Percentiles rank a stretch among this genome's conserved stretches.
Evolutionary conservation across 2,888 invertebrate genomes (phyloP).

Genomic region (Hyalella azteca): DNA sequence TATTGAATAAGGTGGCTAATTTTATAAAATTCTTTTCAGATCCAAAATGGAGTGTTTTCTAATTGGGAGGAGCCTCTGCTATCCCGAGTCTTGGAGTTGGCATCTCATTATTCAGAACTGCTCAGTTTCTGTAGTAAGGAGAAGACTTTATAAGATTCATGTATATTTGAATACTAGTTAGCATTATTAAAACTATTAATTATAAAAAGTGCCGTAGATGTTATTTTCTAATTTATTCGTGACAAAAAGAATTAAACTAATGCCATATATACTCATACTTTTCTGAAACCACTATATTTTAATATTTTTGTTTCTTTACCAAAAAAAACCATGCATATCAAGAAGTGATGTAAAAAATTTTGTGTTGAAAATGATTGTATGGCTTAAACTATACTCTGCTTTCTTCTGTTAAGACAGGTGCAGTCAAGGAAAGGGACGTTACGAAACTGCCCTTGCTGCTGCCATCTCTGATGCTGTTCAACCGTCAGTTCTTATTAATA

Average conservation of each 20-base stretch:
- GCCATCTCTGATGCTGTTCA: neutral
- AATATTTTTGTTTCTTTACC: no score
- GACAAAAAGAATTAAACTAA: no score
- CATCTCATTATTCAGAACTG: neutral
- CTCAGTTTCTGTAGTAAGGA: slow-evolving; percentile 2
- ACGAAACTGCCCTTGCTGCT: neutral
- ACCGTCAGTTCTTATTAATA: slow-evolving; percentile 7
- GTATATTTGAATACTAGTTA: no score
- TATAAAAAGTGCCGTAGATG: no score
- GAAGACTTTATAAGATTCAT: neutral
- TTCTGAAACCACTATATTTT: no score
- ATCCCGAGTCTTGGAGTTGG: neutral
- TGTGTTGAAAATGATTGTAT: no score
- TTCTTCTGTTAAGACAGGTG: neutral
- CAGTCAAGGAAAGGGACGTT: neutral
- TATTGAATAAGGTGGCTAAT: neutral
- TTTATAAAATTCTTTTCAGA: neutral
- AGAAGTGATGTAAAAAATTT: no score
- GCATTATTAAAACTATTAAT: no score
- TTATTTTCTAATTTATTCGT: no score
- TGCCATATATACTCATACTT: no score
- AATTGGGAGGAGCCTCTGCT: slow-evolving; percentile 16
- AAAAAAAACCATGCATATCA: no score
- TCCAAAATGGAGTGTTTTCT: neutral
- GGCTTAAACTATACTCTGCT: no score